phyloP scores from a whole-genome alignment of 1,140 invertebrate species.

The Drosophila takahashii region DNA sequence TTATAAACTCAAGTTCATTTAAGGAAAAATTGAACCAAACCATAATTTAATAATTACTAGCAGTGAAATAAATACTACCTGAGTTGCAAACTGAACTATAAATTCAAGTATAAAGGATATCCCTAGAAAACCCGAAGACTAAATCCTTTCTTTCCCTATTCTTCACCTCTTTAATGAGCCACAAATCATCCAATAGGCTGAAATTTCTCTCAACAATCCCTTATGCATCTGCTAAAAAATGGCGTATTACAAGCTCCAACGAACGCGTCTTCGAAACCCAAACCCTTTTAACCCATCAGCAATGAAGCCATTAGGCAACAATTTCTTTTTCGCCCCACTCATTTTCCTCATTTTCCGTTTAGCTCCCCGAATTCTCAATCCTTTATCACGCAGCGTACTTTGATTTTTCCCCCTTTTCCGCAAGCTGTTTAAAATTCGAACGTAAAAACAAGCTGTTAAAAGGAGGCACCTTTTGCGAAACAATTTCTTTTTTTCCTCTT shows the following conservation, averaged over 20 bases:
- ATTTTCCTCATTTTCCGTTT: conserved; percentile 10
- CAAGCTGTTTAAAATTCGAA: conserved; percentile 53
- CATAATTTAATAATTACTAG: neutral
- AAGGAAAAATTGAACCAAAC: neutral
- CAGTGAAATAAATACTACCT: conserved; percentile 5
- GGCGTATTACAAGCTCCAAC: conserved; percentile 45
- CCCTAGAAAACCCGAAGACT: no score
- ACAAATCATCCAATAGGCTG: neutral
- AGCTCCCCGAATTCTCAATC: conserved; percentile 14
- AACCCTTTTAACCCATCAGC: conserved; percentile 25
- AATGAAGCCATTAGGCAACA: conserved; percentile 72
- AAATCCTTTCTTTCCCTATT: neutral
- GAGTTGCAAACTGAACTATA: no score
- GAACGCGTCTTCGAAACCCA: conserved; percentile 2
- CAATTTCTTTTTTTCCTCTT: neutral
- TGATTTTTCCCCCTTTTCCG: conserved; percentile 49
- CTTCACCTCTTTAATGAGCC: neutral
- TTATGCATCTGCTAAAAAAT: conserved; percentile 16
- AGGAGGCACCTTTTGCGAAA: conserved; percentile 30
- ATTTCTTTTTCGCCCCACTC: conserved; percentile 19
- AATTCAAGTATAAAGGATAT: neutral
- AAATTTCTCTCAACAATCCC: neutral
- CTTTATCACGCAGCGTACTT: conserved; percentile 55
- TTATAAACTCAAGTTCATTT: neutral
- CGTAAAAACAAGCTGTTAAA: conserved; percentile 52